Evolutionary conservation across 2,797 vertebrate species (phyloP).

Genomic region (Accipiter badius): DNA sequence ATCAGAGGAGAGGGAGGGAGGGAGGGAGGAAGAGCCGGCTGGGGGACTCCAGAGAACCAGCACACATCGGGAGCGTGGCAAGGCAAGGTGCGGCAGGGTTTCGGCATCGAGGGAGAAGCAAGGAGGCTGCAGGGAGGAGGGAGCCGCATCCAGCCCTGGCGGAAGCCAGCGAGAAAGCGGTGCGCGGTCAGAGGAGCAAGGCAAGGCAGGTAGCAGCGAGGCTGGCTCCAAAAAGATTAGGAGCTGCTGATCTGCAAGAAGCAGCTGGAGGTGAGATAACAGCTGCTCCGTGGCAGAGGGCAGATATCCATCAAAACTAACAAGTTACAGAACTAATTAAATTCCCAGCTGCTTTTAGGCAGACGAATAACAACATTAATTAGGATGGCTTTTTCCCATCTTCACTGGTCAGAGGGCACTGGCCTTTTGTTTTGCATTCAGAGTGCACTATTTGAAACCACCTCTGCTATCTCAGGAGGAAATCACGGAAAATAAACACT

Average conservation of each 20-base stretch:
- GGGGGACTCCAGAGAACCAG: not conserved
- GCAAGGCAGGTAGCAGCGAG: not conserved
- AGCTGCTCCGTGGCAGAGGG: not conserved
- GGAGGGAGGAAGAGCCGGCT: not conserved
- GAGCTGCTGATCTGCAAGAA: not conserved
- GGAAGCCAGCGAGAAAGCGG: accelerated
- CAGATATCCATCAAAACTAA: slow-evolving; percentile 47
- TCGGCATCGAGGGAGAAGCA: not conserved
- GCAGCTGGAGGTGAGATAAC: slow-evolving; percentile 11
- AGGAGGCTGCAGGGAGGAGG: not conserved
- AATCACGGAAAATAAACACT: not conserved
- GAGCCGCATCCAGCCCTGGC: accelerated
- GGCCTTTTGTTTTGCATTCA: slow-evolving; percentile 2
- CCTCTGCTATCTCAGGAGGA: not conserved
- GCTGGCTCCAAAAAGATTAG: not conserved
- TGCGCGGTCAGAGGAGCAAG: not conserved
- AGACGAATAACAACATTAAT: not conserved
- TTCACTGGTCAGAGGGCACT: not conserved
- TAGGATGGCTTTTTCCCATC: not conserved
- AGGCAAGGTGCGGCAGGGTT: not conserved
- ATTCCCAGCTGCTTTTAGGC: slow-evolving; percentile 38
- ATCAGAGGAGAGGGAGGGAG: not conserved
- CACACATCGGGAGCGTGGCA: not conserved
- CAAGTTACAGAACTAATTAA: slow-evolving; percentile 27
- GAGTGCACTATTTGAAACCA: not conserved